phyloP scores from a whole-genome alignment of 2,113 vertebrate species.

The Symphodus melops region DNA sequence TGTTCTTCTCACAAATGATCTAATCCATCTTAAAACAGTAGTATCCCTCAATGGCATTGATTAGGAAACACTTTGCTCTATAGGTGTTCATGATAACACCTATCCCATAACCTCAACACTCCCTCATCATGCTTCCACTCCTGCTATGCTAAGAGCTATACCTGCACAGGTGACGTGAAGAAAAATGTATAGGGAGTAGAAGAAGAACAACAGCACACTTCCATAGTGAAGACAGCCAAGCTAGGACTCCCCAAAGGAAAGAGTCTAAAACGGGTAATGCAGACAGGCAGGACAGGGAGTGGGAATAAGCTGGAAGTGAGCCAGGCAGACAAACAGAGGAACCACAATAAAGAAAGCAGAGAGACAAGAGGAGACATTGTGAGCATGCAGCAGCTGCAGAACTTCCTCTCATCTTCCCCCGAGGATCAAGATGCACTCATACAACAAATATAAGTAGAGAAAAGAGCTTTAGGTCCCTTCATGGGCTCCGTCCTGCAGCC shows the following conservation, averaged over 20 bases:
- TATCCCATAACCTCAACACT: not conserved
- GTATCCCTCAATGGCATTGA: not conserved
- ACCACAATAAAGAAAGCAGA: conserved; percentile 29
- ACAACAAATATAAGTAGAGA: conserved; percentile 44
- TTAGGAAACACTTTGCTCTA: conserved; percentile 15
- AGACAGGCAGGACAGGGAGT: conserved; percentile 19
- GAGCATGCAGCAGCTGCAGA: conserved; percentile 17
- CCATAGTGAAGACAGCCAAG: conserved; percentile 4
- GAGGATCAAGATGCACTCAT: conserved; percentile 30
- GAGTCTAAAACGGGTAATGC: conserved; percentile 17
- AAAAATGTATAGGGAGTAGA: conserved; percentile 13
- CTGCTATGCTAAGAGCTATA: conserved; percentile 8
- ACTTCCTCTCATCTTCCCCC: conserved; percentile 16
- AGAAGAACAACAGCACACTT: conserved; percentile 17
- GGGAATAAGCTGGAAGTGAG: conserved; percentile 21
- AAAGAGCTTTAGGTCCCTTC: conserved; percentile 16
- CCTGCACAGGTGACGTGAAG: conserved; percentile 42
- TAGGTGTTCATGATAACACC: conserved; percentile 16
- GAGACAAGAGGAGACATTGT: conserved; percentile 10
- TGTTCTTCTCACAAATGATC: conserved; percentile 13
- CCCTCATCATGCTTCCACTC: not conserved
- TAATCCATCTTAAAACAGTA: conserved; percentile 17
- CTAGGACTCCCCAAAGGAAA: conserved; percentile 5
- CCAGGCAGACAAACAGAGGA: conserved; percentile 11
- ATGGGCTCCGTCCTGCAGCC: conserved; percentile 30